Evolutionary conservation across 2,113 vertebrate genomes (phyloP), one percentile per base, ranked within the genome.

Genomic region (Charina bottae): DNA sequence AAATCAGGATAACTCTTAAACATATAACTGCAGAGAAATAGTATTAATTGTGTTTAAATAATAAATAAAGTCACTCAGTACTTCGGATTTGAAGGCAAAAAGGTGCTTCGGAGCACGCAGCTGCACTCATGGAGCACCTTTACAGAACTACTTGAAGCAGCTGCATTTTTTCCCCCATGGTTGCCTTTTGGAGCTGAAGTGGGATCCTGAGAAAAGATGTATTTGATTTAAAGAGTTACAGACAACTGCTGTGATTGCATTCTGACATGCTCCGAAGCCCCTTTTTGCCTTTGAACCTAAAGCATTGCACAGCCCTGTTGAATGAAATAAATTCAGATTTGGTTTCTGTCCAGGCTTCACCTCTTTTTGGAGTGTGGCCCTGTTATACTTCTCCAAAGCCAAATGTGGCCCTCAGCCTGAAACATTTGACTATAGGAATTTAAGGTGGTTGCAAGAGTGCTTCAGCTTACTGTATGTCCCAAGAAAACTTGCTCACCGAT

Each of bases 401-500:
- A 42, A 78, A 72, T 72, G 13, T 17, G 64, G 64, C n/a, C 64
- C 28, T 72, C 64, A 72, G 19, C 33, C 33, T 78, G 72, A 42
- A 78, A 42, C 42, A 78, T 78, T 42, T 23, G 3, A 11, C 26
- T 91, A 58, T n/a, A 49, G 15, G n/a, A 72, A 56, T 72, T 56
- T 91, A 87, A 83, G 72, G 24, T 88, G 24, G 28, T 6, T 91
- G 58, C 68, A 88, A 84, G 19, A 64, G 42, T 3, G 87, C 42
- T 21, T 91, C 58, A 68, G 1, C 19, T 68, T 33, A n/a, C n/a
- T n/a, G n/a, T n/a, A 33, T 62, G 33, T 92, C 49, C 55, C 0
- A 0, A 87, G 17, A 88, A 0, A 42, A 54, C 15, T 33, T 9
- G 6, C 98, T 97, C 95, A 99, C 99, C 99, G 98, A 93, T 99